These are phyloP conservation scores for Gortyna flavago DNA, from an alignment of 2,888 invertebrate genomes.

Conservation along the genomic window DNA sequence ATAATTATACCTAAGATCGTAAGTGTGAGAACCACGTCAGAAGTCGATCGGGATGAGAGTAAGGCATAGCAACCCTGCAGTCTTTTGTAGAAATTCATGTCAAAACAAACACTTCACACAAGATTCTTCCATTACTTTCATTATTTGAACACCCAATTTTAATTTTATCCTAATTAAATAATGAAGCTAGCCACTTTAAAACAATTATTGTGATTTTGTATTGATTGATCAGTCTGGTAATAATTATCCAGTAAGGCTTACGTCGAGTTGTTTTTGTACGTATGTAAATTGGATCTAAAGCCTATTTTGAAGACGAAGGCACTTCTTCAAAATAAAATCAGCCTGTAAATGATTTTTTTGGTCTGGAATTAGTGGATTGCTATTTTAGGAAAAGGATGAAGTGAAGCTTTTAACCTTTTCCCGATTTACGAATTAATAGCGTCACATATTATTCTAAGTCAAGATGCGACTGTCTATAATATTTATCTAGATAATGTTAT, in stretches of 20 bases:
- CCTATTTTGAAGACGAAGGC: constrained; percentile 49
- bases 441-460: constrained; percentile 44
- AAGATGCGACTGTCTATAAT: constrained; percentile 51
- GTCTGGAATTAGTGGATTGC: constrained; percentile 35
- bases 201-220: constrained; percentile 54
- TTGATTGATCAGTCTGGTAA: constrained; percentile 46
- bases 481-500: constrained; percentile 53
- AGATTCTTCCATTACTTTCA: constrained; percentile 51
- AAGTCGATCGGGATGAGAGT: constrained; percentile 63
- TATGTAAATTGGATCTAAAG: constrained; percentile 13
- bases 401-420: constrained; percentile 11
- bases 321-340: constrained; percentile 10
- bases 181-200: constrained; percentile 63
- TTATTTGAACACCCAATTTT: constrained; percentile 53
- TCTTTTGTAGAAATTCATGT: constrained; percentile 66
- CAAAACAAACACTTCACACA: constrained; percentile 57
- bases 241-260: constrained; percentile 17
- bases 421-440: constrained; percentile 32
- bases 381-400: constrained; percentile 21
- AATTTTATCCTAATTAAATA: constrained; percentile 66
- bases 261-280: constrained; percentile 3
- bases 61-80: constrained; percentile 75
- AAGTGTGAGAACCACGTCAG: constrained; percentile 53
- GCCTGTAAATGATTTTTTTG: constrained; percentile 46
- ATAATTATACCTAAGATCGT: constrained; percentile 53